phyloP scores from a whole-genome alignment of 2,113 vertebrate genomes.

The Chionis minor region DNA sequence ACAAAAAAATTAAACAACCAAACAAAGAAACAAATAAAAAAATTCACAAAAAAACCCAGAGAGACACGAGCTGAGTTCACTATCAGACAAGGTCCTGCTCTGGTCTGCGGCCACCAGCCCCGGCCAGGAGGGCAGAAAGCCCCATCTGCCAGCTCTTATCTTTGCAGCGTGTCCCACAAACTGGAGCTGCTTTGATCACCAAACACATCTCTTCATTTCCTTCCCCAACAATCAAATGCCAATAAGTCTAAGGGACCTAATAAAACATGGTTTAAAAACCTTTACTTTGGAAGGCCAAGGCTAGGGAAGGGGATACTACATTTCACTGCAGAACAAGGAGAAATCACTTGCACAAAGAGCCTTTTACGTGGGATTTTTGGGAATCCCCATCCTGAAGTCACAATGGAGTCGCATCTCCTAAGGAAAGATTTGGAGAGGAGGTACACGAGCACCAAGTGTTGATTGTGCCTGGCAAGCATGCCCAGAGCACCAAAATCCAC shows the following conservation, averaged over 20 bases:
- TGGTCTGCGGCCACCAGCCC: neutral
- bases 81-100: neutral
- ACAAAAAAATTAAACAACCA: neutral
- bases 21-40: neutral
- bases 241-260: neutral
- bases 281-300: neutral
- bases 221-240: neutral
- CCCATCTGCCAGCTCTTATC: neutral
- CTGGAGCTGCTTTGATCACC: neutral
- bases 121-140: neutral
- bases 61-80: neutral
- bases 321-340: neutral
- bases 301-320: neutral
- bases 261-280: neutral
- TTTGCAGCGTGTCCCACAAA: neutral
- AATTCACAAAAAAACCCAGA: neutral
- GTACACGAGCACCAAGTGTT: rapidly evolving
- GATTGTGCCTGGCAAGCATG: neutral
- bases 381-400: neutral
- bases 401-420: neutral
- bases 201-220: neutral
- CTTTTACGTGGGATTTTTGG: neutral
- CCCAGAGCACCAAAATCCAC: neutral
- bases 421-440: neutral
- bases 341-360: neutral